These are phyloP conservation scores for Pseudochromis fuscus DNA, from an alignment of 2,797 vertebrate genomes.

Conservation along the genomic window DNA sequence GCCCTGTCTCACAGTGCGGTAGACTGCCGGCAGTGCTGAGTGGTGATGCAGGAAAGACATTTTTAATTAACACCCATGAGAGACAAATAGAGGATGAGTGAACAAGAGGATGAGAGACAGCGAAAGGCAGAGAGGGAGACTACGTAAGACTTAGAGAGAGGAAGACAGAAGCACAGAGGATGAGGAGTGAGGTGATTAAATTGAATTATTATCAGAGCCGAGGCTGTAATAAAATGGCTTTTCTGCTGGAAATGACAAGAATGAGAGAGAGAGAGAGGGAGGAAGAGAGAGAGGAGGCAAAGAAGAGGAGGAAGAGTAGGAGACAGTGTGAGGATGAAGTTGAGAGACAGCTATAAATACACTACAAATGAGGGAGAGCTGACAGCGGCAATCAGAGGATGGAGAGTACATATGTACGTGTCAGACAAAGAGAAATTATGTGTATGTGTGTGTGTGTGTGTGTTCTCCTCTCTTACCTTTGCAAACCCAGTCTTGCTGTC, in stretches of 20 bases:
- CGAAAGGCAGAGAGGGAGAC: conserved; percentile 41
- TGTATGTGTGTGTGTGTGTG: conserved; percentile 21
- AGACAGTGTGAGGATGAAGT: conserved; percentile 17
- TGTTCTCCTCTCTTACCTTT: conserved; percentile 86
- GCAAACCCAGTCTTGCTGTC: conserved; percentile 92
- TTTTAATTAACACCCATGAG: conserved; percentile 85
- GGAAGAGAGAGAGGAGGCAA: not conserved
- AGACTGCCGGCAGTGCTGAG: conserved; percentile 70
- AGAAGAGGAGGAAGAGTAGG: conserved; percentile 1
- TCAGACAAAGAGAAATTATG: not conserved
- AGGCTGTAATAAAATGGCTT: conserved; percentile 73
- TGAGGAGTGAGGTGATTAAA: conserved; percentile 76
- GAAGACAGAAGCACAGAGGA: conserved; percentile 46
- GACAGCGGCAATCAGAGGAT: conserved; percentile 53
- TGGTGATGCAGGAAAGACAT: conserved; percentile 77
- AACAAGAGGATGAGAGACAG: conserved; percentile 67
- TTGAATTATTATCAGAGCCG: conserved; percentile 81
- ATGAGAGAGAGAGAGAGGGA: conserved; percentile 14
- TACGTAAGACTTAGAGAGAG: conserved; percentile 37
- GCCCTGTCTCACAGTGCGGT: conserved; percentile 58
- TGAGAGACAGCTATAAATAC: conserved; percentile 68
- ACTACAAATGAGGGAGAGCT: conserved; percentile 60
- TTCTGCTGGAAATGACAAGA: conserved; percentile 53
- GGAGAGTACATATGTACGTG: conserved; percentile 41
- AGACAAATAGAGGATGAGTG: conserved; percentile 73